Conservation (phyloP, 2,113 vertebrate species). For the Stigmatopora argus region DNA sequence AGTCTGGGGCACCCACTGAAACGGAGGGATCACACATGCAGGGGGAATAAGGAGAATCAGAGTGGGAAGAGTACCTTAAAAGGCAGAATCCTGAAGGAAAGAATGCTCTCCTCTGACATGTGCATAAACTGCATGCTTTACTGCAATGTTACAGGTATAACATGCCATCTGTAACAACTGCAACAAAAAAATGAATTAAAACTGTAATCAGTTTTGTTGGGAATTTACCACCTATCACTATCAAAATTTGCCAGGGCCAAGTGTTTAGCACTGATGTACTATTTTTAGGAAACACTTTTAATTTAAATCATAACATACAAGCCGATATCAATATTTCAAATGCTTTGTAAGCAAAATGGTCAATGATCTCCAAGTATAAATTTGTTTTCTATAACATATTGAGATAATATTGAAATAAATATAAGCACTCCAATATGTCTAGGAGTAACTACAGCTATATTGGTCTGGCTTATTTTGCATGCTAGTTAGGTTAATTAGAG, state of each 20-base stretch:
- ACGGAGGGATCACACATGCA: conserved; percentile 26
- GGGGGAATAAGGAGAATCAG: conserved; percentile 36
- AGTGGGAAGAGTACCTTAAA: conserved; percentile 68
- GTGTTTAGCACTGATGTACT: no score
- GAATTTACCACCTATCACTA: no score
- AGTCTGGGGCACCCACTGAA: conserved; percentile 36
- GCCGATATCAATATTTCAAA: no score
- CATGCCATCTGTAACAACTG: not conserved
- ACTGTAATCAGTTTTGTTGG: no score
- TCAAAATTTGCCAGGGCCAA: no score
- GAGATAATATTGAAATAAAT: not conserved
- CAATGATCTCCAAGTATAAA: not conserved
- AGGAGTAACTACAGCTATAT: not conserved
- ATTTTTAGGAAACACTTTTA: no score
- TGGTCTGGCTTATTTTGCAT: not conserved
- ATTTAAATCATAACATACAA: no score
- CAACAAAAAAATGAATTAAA: conserved; percentile 8
- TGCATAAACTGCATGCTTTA: conserved; percentile 8
- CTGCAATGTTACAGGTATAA: conserved; percentile 16
- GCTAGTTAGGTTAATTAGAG: not conserved
- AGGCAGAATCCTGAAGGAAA: conserved; percentile 58
- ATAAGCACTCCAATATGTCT: not conserved
- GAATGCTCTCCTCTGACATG: conserved; percentile 45
- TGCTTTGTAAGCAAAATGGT: not conserved
- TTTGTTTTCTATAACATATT: not conserved